phyloP scores from a whole-genome alignment of 92 coral and sea anemone genomes.

The Siderastrea radians region DNA sequence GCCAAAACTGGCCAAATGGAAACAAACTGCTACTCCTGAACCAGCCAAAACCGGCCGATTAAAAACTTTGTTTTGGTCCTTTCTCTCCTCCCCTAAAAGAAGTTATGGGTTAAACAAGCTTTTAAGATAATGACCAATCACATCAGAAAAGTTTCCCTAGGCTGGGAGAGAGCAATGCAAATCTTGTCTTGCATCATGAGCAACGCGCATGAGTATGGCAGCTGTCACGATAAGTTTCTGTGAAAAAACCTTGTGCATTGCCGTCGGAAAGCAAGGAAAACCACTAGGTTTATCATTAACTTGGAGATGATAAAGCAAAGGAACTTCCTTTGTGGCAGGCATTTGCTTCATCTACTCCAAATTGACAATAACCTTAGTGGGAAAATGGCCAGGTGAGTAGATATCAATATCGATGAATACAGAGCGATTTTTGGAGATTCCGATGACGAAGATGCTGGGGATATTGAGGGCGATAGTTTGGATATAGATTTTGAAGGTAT shows the following conservation, averaged over 20 bases:
- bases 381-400: too few relatives aligned
- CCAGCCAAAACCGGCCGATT: conserved; percentile 11
- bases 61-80: not conserved
- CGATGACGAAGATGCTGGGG: conserved; percentile 19
- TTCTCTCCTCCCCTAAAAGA: not conserved
- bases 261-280: not conserved
- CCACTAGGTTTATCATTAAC: too few relatives aligned
- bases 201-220: not conserved
- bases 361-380: too few relatives aligned
- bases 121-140: conserved; percentile 6
- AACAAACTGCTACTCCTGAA: not conserved
- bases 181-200: not conserved
- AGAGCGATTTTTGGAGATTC: conserved; percentile 47
- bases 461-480: conserved; percentile 25
- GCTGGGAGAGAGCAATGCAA: not conserved
- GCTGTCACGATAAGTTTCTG: not conserved
- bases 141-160: not conserved
- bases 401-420: too few relatives aligned
- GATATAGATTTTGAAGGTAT: conserved; percentile 35
- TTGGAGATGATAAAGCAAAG: too few relatives aligned
- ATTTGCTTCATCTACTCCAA: too few relatives aligned
- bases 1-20: conserved; percentile 3
- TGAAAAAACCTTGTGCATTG: not conserved
- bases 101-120: not conserved
- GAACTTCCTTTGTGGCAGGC: too few relatives aligned